Conservation (phyloP, 1,140 invertebrate species). For the Drosophila melanica region DNA sequence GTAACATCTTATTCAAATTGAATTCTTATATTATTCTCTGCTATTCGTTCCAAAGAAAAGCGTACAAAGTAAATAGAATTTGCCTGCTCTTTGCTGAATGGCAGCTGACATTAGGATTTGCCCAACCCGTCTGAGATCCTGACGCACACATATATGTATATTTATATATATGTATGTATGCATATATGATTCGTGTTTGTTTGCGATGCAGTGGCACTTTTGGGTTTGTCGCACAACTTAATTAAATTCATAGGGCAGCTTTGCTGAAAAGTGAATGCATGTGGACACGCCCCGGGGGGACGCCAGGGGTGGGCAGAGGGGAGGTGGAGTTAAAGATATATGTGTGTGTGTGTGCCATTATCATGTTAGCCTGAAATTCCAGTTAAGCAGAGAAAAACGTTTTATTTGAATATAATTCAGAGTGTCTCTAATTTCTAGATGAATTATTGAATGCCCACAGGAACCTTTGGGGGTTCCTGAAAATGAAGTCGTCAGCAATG, state of each 20-base stretch:
- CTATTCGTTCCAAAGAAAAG: neutral
- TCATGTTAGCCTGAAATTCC: slow-evolving; percentile 10
- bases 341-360: slow-evolving; percentile 9
- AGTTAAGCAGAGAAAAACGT: slow-evolving; percentile 48
- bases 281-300: slow-evolving; percentile 43
- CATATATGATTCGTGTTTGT: slow-evolving; percentile 31
- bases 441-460: slow-evolving; percentile 49
- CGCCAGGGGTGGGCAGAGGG: neutral
- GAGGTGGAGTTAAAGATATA: slow-evolving; percentile 3
- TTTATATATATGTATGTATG: slow-evolving; percentile 5
- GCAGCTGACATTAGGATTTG: neutral
- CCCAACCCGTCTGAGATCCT: neutral
- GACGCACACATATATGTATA: neutral
- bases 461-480: slow-evolving; percentile 16
- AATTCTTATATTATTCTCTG: neutral
- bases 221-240: slow-evolving; percentile 63
- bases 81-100: neutral
- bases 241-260: slow-evolving; percentile 66
- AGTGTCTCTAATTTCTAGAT: slow-evolving; percentile 76
- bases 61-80: neutral
- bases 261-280: slow-evolving; percentile 28
- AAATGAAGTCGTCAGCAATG: slow-evolving; percentile 76
- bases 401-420: slow-evolving; percentile 81
- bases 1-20: no score
- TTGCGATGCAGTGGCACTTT: slow-evolving; percentile 29